phyloP scores from a whole-genome alignment of 2,888 invertebrate species.

The Vanessa cardui region DNA sequence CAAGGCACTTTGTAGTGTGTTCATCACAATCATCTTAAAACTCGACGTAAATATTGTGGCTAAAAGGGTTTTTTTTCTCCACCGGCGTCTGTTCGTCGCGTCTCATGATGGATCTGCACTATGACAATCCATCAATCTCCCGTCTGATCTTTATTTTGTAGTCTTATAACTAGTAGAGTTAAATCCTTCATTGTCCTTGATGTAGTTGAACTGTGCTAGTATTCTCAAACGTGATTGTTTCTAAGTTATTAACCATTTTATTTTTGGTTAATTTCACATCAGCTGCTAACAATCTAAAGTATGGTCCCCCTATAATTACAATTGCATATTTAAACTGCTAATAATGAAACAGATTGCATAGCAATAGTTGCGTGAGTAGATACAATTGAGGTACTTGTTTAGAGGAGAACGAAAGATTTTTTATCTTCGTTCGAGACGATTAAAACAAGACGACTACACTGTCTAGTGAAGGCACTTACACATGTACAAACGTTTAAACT shows the following conservation, averaged over 20 bases:
- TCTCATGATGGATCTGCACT: slow-evolving; percentile 40
- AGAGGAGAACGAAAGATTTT: background rate
- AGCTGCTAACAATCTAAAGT: too few relatives aligned
- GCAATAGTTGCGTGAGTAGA: slow-evolving; percentile 22
- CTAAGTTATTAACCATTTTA: too few relatives aligned
- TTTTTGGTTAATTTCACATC: too few relatives aligned
- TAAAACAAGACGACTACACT: slow-evolving; percentile 1
- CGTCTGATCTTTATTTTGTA: slow-evolving; percentile 33
- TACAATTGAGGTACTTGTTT: slow-evolving; percentile 22
- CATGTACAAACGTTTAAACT: background rate
- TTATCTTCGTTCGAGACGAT: background rate
- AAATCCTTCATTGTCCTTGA: background rate
- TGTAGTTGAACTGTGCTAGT: background rate
- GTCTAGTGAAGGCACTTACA: slow-evolving; percentile 15
- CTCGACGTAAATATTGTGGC: slow-evolving; percentile 1
- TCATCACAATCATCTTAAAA: background rate
- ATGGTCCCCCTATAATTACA: background rate
- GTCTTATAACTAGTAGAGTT: background rate
- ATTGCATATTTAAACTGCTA: background rate
- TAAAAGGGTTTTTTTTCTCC: slow-evolving; percentile 44
- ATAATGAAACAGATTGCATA: slow-evolving; percentile 7
- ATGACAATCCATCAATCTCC: slow-evolving; percentile 49
- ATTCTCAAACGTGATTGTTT: too few relatives aligned
- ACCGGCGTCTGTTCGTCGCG: slow-evolving; percentile 44
- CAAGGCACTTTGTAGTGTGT: too few relatives aligned